phyloP scores from a whole-genome alignment of 2,113 vertebrate species.

The Ophthalmotilapia sp. region DNA sequence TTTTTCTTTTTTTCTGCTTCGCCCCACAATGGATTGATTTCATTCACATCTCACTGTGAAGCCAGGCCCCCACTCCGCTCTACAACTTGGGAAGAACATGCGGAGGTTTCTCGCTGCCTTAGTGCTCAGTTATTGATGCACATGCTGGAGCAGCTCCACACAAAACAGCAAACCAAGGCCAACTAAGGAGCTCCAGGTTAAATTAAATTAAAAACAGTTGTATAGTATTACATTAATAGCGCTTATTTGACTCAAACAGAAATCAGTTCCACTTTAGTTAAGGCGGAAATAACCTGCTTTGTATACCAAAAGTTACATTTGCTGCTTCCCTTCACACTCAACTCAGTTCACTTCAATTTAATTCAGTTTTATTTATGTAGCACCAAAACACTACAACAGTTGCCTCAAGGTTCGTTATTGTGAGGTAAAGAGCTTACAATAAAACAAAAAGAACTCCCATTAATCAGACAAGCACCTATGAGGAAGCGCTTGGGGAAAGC shows the following conservation, averaged over 20 bases:
- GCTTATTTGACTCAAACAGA: not conserved
- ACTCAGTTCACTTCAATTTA: not conserved
- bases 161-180: not conserved
- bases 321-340: not conserved
- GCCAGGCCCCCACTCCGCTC: constrained; percentile 14
- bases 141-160: not conserved
- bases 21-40: not conserved
- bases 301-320: not conserved
- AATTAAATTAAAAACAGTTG: not conserved
- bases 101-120: not conserved
- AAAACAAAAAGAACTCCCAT: not conserved
- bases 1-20: not conserved
- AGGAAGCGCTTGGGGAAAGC: not conserved
- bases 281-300: not conserved
- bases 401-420: not conserved
- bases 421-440: not conserved
- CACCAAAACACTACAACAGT: not conserved
- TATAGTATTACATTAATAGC: not conserved
- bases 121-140: not conserved
- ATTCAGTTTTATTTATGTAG: not conserved
- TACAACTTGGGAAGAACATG: constrained; percentile 27
- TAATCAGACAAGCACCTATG: not conserved
- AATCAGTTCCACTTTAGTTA: not conserved
- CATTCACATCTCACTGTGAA: not conserved
- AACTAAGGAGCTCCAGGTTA: not conserved